Conservation (phyloP, 2,113 vertebrate species). For the Progne subis region DNA sequence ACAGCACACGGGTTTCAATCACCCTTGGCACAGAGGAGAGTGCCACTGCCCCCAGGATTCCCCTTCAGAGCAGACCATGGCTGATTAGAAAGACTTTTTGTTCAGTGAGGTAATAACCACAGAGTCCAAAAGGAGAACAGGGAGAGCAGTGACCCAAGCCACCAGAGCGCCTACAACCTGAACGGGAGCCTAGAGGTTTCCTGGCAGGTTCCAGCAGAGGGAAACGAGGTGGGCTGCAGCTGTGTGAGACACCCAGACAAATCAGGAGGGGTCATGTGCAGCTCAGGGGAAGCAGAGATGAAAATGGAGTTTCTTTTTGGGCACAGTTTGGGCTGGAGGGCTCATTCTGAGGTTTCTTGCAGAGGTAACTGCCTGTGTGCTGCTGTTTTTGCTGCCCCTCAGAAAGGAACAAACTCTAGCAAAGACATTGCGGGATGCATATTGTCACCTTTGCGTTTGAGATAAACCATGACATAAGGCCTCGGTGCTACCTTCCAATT, state of each 20-base stretch:
- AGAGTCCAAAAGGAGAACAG: not conserved
- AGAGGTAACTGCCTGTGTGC: not conserved
- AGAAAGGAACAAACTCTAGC: not conserved
- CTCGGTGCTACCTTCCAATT: not conserved
- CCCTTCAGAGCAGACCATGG: not conserved
- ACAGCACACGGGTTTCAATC: not conserved
- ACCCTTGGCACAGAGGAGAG: not conserved
- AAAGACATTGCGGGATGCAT: not conserved
- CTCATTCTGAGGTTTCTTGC: not conserved
- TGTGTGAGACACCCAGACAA: not conserved
- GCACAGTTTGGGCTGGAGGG: not conserved
- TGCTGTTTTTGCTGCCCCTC: not conserved
- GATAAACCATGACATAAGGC: not conserved
- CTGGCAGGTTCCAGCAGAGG: not conserved
- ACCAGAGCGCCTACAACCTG: rapidly evolving
- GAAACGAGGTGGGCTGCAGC: not conserved
- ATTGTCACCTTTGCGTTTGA: not conserved
- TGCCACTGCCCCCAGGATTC: not conserved
- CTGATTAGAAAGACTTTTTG: not conserved
- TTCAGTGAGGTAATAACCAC: constrained; percentile 45
- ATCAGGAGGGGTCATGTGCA: not conserved
- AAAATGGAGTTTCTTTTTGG: not conserved
- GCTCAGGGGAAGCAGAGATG: not conserved
- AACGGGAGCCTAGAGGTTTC: not conserved
- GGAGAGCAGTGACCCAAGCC: not conserved